phyloP scores from a whole-genome alignment of 1,140 invertebrate species.

The Atta texana region DNA sequence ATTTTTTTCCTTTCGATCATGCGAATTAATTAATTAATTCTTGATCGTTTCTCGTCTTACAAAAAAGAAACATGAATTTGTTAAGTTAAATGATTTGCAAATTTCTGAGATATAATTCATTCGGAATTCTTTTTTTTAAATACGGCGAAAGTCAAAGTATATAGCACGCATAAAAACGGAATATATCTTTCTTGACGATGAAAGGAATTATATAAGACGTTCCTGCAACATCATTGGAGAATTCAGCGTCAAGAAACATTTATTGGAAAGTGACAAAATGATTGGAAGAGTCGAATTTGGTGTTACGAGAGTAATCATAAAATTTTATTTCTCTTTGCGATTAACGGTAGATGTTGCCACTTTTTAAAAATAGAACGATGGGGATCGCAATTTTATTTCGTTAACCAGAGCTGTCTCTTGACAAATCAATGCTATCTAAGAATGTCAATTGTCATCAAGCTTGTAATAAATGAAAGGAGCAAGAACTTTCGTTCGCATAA shows the following conservation, averaged over 20 bases:
- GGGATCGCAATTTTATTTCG: background rate
- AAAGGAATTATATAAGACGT: conserved; percentile 29
- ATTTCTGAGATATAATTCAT: background rate
- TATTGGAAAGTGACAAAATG: background rate
- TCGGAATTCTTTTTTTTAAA: background rate
- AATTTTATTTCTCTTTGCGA: background rate
- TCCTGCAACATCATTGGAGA: background rate
- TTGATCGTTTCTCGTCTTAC: background rate
- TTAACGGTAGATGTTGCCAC: conserved; percentile 1
- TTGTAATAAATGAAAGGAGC: background rate
- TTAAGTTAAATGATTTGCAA: background rate
- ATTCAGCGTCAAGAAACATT: background rate
- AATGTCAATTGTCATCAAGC: conserved; percentile 16
- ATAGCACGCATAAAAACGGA: background rate
- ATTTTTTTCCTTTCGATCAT: background rate
- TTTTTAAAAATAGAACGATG: background rate
- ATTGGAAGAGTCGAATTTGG: conserved; percentile 21
- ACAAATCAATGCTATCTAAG: background rate
- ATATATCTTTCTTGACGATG: background rate
- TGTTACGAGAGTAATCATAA: conserved; percentile 15
- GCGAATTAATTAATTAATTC: background rate
- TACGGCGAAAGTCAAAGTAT: conserved; percentile 21
- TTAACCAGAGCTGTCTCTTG: background rate
- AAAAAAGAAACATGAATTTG: background rate
- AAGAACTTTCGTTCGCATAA: conserved; percentile 2